Evolutionary conservation across 92 coral and sea anemone species (phyloP), one percentile per base, ranked within the genome.

Genomic region (Hydrozoanthus gracilis): DNA sequence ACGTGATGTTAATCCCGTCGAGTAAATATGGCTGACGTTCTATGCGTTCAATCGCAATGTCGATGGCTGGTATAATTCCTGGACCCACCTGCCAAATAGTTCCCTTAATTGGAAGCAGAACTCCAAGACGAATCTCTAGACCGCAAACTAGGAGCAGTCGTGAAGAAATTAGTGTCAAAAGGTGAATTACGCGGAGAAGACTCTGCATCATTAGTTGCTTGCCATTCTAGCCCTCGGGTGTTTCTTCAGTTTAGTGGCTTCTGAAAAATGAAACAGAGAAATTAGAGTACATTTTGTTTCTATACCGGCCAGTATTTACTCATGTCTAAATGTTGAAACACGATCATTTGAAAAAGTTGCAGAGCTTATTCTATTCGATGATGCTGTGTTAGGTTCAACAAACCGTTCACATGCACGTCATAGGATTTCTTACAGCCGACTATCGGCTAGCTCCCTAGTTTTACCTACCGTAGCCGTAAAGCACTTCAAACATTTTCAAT

Each of bases 61-160:
- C 88, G 12, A 93, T 71, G 35, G 88, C 87, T 17, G 96, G 93
- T 16, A 88, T 77, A 27, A 93, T 93, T 39, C 89, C 90, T 7
- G 27, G 39, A 13, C 96, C 94, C 14, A 93, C 92, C 2, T 66
- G 52, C 86, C 88, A 91, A 2, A 48, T 1, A 3, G 89, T 68
- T 35, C 96, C 96, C 12, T 88, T 86, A 15, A 93, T 64, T 4
- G 96, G 96, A 44, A 93, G 56, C 67, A 93, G 48, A 0, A 93
- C 87, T 12, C 94, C 96, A 0, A 93, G 74, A n/a, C 82, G 92
- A 39, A 89, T 71, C 20, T 86, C 82, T 51, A 61, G 72, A 54
- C 39, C 39, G 10, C 39, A 51, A 46, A 68, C 87, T 3, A 18
- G 6, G 73, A 51, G 15, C 17, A 71, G 46, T 16, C 20, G 15